Evolutionary conservation across 2,888 invertebrate species (phyloP), one percentile per base, ranked within the genome.

Genomic region (Rhagonycha lutea): DNA sequence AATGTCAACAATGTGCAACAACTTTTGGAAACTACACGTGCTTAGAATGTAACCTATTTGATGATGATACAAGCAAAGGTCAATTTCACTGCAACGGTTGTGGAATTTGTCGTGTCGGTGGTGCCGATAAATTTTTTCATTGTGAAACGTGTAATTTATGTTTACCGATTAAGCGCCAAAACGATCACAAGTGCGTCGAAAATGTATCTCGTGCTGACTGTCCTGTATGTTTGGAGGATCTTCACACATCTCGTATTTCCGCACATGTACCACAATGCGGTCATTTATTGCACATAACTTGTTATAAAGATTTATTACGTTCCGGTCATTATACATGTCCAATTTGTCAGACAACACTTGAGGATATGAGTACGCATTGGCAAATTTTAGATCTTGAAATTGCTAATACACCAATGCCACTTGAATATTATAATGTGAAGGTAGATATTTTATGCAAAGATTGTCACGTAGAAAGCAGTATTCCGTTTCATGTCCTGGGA

Each of bases 401-500:
- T 47, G 47, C 47, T 0, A 47, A n/a, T 47, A 47, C n/a, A n/a
- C 47, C 47, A 47, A 47, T 47, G 47, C 47, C 47, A 8, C 2
- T 0, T 4, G 47, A 47, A n/a, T n/a, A 5, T 47, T 0, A 2
- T n/a, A 2, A 47, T 47, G 2, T 7, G n/a, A n/a, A 0, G 47
- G n/a, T n/a, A 47, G n/a, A 47, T 47, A 47, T 47, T n/a, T n/a
- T 47, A n/a, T 47, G 47, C 47, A n/a, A n/a, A 47, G 47, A 47
- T 47, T 47, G 47, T n/a, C 47, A n/a, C 47, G 1, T 2, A n/a
- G 8, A 94, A 84, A 94, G 94, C 14, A 93, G 92, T 29, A 94
- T 95, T 8, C 92, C 92, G 83, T 96, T 96, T 87, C 97, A 97
- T 86, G 94, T 96, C 77, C 93, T 97, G 32, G 97, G 96, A 2